These are phyloP conservation scores for Labroides dimidiatus DNA, from an alignment of 2,797 vertebrate species.

Conservation along the genomic window DNA sequence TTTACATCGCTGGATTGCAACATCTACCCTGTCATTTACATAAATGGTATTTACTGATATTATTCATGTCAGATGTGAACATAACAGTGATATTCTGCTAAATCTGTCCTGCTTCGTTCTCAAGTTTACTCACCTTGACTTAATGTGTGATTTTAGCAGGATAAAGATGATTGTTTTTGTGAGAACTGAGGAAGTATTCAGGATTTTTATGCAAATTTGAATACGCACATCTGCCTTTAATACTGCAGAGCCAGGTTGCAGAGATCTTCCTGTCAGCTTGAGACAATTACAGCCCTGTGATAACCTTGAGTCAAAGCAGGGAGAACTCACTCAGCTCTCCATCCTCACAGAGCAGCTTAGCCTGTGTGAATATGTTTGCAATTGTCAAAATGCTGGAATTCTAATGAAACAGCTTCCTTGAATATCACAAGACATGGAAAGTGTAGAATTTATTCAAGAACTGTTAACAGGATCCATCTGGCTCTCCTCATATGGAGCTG, in stretches of 20 bases:
- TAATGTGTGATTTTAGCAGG: too few species aligned
- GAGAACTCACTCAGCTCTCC: constrained; percentile 58
- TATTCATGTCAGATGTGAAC: too few species aligned
- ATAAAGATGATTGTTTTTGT: too few species aligned
- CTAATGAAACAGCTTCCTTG: constrained; percentile 66
- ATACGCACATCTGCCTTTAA: constrained; percentile 8
- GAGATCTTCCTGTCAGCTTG: constrained; percentile 52
- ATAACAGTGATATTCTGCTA: too few species aligned
- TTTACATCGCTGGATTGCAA: too few species aligned
- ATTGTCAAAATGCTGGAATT: constrained; percentile 76
- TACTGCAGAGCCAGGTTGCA: constrained; percentile 61
- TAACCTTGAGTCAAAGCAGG: constrained; percentile 70
- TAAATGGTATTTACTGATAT: too few species aligned
- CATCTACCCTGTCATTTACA: too few species aligned
- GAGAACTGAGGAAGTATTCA: too few species aligned
- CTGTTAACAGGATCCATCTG: constrained; percentile 81
- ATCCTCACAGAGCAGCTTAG: constrained; percentile 34
- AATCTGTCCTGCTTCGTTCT: too few species aligned
- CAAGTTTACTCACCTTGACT: too few species aligned
- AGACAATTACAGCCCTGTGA: constrained; percentile 65
- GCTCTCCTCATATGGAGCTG: constrained; percentile 69
- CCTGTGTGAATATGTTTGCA: constrained; percentile 76
- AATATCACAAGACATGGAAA: constrained; percentile 71
- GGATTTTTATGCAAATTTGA: not conserved
- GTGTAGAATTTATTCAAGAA: constrained; percentile 76